These are phyloP conservation scores for Ctenosaura bakeri DNA, from an alignment of 2,797 vertebrate genomes.

Conservation along the genomic window DNA sequence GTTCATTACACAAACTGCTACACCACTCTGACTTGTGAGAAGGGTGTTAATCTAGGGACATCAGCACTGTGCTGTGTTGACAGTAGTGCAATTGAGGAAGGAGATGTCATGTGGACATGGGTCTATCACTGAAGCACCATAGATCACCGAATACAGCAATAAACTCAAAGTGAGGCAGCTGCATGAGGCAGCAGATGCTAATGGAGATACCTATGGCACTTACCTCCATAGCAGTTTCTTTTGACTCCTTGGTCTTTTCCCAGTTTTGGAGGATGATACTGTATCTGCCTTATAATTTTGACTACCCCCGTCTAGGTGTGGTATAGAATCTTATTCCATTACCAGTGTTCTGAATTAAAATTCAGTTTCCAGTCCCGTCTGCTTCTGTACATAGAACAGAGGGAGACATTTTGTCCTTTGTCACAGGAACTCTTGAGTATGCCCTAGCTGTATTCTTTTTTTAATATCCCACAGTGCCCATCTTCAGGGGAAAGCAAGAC, in stretches of 20 bases:
- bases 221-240: no score
- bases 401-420: neutral
- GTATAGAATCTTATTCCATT: neutral
- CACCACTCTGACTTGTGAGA: no score
- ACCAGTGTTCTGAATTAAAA: neutral
- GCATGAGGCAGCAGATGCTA: neutral
- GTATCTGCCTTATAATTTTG: no score
- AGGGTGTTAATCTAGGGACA: neutral
- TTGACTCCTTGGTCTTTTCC: no score
- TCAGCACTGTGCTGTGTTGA: neutral
- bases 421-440: neutral
- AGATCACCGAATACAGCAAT: neutral
- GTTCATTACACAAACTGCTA: no score
- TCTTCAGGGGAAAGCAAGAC: neutral
- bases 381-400: neutral
- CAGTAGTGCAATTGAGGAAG: neutral
- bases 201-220: neutral
- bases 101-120: neutral
- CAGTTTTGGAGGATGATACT: no score
- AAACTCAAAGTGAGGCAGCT: neutral
- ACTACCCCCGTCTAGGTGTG: neutral
- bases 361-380: neutral
- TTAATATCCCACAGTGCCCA: neutral
- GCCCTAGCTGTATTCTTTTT: neutral
- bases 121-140: neutral